Conservation (phyloP, 2,113 vertebrate genomes). For the Ochotona curzoniae region DNA sequence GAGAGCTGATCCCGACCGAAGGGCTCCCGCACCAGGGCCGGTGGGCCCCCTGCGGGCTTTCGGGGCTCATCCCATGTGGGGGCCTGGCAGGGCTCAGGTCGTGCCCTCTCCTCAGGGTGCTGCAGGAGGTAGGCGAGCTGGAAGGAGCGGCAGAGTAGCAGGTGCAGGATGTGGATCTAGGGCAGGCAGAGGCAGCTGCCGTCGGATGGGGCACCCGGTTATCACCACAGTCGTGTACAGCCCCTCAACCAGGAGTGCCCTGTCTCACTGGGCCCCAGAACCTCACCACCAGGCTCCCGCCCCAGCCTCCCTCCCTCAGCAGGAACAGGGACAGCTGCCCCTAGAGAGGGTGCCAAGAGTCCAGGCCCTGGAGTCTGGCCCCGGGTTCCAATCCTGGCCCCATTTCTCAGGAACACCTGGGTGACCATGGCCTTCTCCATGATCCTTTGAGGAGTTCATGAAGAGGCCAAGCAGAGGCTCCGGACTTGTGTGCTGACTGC, state of each 20-base stretch:
- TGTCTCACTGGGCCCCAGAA: background rate
- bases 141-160: constrained; percentile 96
- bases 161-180: constrained; percentile 93
- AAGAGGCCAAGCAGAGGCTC: background rate
- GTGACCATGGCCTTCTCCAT: background rate
- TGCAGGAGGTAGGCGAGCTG: constrained; percentile 92
- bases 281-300: background rate
- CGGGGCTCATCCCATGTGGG: background rate
- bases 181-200: background rate
- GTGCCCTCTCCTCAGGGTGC: constrained; percentile 90
- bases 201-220: no score
- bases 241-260: background rate
- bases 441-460: background rate
- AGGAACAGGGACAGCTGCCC: background rate
- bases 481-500: background rate
- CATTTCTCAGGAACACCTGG: background rate
- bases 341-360: background rate
- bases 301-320: background rate
- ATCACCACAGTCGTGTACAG: background rate
- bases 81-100: constrained; percentile 11
- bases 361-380: background rate
- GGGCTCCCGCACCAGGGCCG: constrained; percentile 83
- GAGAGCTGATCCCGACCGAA: constrained; percentile 93
- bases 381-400: background rate
- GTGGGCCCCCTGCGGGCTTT: constrained; percentile 33